Conservation (phyloP, 1,140 invertebrate genomes). For the Linepithema humile region DNA sequence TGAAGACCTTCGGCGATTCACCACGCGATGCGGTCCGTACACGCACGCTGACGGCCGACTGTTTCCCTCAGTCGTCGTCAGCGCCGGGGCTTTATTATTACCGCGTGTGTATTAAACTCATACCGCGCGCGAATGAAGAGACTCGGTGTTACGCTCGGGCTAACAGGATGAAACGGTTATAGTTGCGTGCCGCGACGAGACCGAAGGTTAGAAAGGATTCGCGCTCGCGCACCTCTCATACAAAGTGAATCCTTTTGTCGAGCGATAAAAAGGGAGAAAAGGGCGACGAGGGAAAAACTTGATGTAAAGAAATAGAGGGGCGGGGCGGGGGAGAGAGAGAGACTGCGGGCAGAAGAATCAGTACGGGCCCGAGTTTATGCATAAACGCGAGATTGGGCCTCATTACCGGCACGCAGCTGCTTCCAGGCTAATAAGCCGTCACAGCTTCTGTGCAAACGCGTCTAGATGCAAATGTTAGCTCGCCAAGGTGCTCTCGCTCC, state of each 20-base stretch:
- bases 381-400: constrained; percentile 78
- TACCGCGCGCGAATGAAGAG: not conserved
- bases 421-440: constrained; percentile 82
- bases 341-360: not conserved
- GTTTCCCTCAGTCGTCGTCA: too few relatives aligned
- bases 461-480: constrained; percentile 67
- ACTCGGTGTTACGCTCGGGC: not conserved
- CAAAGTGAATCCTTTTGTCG: constrained; percentile 50
- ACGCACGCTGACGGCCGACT: constrained; percentile 13
- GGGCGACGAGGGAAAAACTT: not conserved
- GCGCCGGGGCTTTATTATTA: too few relatives aligned
- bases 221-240: not conserved
- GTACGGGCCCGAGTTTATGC: constrained; percentile 71
- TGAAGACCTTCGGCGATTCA: constrained; percentile 25
- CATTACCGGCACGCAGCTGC: constrained; percentile 84
- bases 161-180: constrained; percentile 35
- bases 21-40: not conserved
- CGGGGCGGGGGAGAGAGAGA: constrained; percentile 14
- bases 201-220: constrained; percentile 11
- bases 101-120: constrained; percentile 51
- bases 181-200: not conserved
- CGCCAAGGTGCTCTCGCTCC: constrained; percentile 10
- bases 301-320: not conserved
- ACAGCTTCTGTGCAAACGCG: constrained; percentile 81
- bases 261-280: constrained; percentile 18